Evolutionary conservation across 1,140 invertebrate genomes (phyloP).

Genomic region (Drosophila repleta): DNA sequence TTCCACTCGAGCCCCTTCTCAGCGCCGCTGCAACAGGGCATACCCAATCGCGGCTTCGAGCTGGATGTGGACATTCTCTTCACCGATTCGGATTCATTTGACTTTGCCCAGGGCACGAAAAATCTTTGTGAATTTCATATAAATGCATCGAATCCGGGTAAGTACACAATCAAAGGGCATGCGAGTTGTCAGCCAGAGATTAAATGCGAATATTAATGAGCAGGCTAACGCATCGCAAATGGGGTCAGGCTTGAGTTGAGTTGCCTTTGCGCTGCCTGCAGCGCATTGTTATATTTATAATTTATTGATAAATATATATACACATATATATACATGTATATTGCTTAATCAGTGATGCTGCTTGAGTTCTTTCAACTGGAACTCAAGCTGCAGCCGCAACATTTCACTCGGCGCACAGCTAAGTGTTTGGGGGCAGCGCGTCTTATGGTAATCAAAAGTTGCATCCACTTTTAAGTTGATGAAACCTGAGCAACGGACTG

Average conservation of each 20-base stretch:
- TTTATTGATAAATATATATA: slow-evolving; percentile 64
- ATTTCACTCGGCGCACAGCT: slow-evolving; percentile 13
- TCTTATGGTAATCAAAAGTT: slow-evolving; percentile 41
- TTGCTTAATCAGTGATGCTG: slow-evolving; percentile 55
- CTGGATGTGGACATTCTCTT: slow-evolving; percentile 94
- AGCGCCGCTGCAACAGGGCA: slow-evolving; percentile 88
- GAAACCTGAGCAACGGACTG: slow-evolving; percentile 13
- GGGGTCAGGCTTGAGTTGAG: slow-evolving; percentile 38
- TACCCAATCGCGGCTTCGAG: slow-evolving; percentile 90
- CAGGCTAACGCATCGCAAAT: slow-evolving; percentile 20
- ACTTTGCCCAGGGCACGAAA: slow-evolving; percentile 87
- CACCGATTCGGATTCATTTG: slow-evolving; percentile 91
- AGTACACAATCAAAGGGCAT: slow-evolving; percentile 33
- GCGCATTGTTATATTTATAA: slow-evolving; percentile 40
- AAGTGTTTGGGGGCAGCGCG: slow-evolving; percentile 50
- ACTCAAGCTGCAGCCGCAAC: neutral
- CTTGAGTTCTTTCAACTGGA: slow-evolving; percentile 23
- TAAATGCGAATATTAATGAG: slow-evolving; percentile 35
- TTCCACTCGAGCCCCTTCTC: slow-evolving; percentile 92
- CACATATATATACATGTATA: slow-evolving; percentile 60
- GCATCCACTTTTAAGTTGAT: slow-evolving; percentile 23
- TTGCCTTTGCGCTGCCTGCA: slow-evolving; percentile 19
- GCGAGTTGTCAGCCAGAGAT: slow-evolving; percentile 17
- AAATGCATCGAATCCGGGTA: slow-evolving; percentile 87
- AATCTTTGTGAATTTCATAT: slow-evolving; percentile 89